Percentiles rank a stretch among this genome's conserved stretches.
These are phyloP conservation scores for Montipora cactus DNA, from an alignment of 64 coral and sea anemone species.

Conservation along the genomic window DNA sequence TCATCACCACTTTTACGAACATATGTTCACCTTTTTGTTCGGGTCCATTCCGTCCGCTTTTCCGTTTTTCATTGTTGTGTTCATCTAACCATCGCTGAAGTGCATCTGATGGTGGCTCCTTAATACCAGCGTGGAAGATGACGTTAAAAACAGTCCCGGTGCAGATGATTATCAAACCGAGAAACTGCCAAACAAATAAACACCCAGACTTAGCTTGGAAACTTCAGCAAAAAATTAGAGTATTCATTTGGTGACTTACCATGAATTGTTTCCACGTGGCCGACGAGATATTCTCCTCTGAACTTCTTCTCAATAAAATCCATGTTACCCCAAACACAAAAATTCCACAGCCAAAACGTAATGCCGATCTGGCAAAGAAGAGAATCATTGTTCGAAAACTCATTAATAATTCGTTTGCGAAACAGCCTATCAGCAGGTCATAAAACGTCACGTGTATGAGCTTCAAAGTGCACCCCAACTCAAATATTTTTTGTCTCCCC, in stretches of 20 bases:
- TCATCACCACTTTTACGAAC: too few species aligned
- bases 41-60: background rate
- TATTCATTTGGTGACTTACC: slow-evolving; percentile 27
- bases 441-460: too few species aligned
- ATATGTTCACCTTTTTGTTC: slow-evolving; percentile 13
- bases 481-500: too few species aligned
- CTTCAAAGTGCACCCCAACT: too few species aligned
- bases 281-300: slow-evolving; percentile 34
- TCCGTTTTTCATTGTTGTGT: slow-evolving; percentile 37
- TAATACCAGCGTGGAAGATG: slow-evolving; percentile 57
- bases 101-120: slow-evolving; percentile 67
- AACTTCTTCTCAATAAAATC: slow-evolving; percentile 71
- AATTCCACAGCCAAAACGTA: slow-evolving; percentile 69
- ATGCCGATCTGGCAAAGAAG: slow-evolving; percentile 54
- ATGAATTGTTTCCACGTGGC: slow-evolving; percentile 70
- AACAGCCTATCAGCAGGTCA: too few species aligned
- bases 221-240: too few species aligned
- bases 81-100: slow-evolving; percentile 39
- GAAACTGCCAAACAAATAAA: slow-evolving; percentile 35
- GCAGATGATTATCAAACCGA: slow-evolving; percentile 43
- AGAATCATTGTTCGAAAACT: background rate
- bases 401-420: too few species aligned
- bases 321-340: slow-evolving; percentile 71
- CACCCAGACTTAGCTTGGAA: too few species aligned
- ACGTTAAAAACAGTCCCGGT: slow-evolving; percentile 66